A percentile compares a stretch with the other conserved stretches of the same genome.
These are phyloP conservation scores for Ceratina japonica DNA, from an alignment of 1,140 invertebrate genomes.

Conservation along the genomic window DNA sequence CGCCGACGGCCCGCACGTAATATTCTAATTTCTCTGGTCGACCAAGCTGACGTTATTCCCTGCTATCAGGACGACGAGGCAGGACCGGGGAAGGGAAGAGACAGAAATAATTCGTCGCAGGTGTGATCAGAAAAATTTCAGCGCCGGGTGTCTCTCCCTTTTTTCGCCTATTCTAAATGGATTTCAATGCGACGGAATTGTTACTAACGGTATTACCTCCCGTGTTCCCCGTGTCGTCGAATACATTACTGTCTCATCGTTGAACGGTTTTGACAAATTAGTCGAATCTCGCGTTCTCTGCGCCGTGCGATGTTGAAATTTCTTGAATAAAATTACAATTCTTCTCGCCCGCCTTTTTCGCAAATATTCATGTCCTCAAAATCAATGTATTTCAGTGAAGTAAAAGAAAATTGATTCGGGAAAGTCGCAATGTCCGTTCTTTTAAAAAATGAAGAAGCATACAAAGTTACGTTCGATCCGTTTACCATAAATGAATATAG, in stretches of 20 bases:
- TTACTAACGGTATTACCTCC: background rate
- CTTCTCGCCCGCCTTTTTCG: background rate
- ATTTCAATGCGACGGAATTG: background rate
- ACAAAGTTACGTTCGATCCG: background rate
- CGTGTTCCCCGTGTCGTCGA: background rate
- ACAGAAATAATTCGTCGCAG: conserved; percentile 57
- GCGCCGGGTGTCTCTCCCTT: background rate
- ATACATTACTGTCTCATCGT: background rate
- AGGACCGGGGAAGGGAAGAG: conserved; percentile 24
- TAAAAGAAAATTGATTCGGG: background rate
- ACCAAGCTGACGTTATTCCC: conserved; percentile 69
- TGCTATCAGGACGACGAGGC: conserved; percentile 37
- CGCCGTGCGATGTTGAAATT: too few relatives aligned
- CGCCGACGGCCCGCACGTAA: conserved; percentile 55
- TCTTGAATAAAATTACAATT: background rate
- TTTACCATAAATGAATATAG: conserved; percentile 35
- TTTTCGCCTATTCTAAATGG: background rate
- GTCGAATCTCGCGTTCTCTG: too few relatives aligned
- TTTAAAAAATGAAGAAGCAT: background rate
- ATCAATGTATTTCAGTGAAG: background rate
- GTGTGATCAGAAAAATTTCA: conserved; percentile 61
- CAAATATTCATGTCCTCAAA: background rate
- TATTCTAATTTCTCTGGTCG: conserved; percentile 71
- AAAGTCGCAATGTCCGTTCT: background rate
- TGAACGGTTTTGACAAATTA: background rate